Percentiles rank a stretch among this genome's conserved stretches.
These are phyloP conservation scores for Melieria picta DNA, from an alignment of 2,888 invertebrate genomes.

Conservation along the genomic window DNA sequence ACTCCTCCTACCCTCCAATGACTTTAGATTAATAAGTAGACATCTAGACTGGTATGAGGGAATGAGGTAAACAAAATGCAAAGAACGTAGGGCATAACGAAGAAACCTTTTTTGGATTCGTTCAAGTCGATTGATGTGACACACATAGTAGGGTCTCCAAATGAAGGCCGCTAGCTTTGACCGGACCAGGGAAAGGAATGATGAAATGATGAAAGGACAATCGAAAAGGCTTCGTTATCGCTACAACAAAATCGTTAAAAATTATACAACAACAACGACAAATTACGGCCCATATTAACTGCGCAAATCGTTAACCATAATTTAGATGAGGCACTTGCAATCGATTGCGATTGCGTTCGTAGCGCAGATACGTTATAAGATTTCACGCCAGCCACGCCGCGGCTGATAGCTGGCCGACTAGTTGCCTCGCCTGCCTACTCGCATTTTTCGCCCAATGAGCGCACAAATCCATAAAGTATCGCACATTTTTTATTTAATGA, in stretches of 20 bases:
- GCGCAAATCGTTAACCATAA: conserved; percentile 63
- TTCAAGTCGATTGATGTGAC: no score
- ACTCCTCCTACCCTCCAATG: no score
- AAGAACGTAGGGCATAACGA: no score
- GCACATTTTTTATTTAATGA: conserved; percentile 56
- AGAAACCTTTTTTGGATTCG: no score
- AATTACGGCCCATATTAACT: conserved; percentile 58
- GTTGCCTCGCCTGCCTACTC: conserved; percentile 15
- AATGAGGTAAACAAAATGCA: no score
- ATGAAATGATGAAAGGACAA: no score
- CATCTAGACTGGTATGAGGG: no score
- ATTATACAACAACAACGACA: conserved; percentile 24
- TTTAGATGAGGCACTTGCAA: conserved; percentile 46
- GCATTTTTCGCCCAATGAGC: neutral
- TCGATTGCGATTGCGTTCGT: conserved; percentile 51
- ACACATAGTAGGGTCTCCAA: no score
- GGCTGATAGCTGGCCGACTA: neutral
- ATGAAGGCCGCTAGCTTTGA: no score
- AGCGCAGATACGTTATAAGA: conserved; percentile 53
- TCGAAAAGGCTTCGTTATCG: conserved; percentile 14
- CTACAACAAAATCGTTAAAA: conserved; percentile 24
- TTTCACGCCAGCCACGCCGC: conserved; percentile 54
- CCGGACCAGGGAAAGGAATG: no score
- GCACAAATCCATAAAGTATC: conserved; percentile 56
- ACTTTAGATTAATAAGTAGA: no score